A percentile compares a stretch with the other conserved stretches of the same genome.
Conservation (phyloP, 2,888 invertebrate genomes). For the Cryptosula pallasiana region DNA sequence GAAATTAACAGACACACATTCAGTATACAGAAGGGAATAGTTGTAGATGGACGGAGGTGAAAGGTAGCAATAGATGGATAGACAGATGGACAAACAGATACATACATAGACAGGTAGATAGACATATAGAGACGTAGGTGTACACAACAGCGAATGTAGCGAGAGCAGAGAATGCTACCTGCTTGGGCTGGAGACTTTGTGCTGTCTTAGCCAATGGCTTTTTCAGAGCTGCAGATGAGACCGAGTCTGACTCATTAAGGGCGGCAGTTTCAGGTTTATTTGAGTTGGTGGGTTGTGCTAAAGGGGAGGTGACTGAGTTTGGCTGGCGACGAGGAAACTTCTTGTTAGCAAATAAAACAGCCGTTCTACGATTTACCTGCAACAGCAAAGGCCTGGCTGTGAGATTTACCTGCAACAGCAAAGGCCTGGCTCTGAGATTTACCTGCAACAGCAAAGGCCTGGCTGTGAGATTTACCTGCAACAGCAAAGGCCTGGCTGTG, state of each 20-base stretch:
- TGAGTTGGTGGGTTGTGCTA: background rate
- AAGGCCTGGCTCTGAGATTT: no score
- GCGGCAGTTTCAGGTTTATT: constrained; percentile 1
- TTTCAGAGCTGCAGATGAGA: background rate
- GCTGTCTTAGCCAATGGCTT: background rate
- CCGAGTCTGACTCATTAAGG: background rate
- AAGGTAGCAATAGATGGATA: background rate
- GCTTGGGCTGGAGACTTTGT: background rate
- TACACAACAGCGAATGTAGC: background rate
- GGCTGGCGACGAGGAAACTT: constrained; percentile 32
- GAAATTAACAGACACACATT: no score
- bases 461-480: no score
- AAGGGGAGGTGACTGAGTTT: constrained; percentile 29
- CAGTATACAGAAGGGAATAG: no score
- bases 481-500: no score
- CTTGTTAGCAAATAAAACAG: constrained; percentile 68
- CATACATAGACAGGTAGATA: background rate
- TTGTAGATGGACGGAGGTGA: no score
- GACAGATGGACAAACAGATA: background rate
- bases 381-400: constrained; percentile 51
- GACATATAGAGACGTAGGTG: background rate
- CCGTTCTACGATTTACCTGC: constrained; percentile 67
- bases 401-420: no score
- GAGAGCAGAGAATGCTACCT: background rate
- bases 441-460: no score